phyloP scores from a whole-genome alignment of 92 coral and sea anemone genomes.

The Phenganax subtilis region DNA sequence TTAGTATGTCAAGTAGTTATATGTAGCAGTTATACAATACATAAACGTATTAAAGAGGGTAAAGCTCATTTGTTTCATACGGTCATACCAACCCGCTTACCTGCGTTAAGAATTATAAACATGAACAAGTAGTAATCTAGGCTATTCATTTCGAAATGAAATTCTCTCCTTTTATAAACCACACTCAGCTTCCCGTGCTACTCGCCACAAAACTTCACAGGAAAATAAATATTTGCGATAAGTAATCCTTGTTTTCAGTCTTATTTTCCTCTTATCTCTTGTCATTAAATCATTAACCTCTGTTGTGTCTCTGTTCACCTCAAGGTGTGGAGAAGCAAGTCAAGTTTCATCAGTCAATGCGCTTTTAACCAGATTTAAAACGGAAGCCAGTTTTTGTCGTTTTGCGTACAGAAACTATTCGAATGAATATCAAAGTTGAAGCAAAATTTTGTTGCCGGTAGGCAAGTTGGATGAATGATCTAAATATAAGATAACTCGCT shows the following conservation, averaged over 20 bases:
- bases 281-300: slow-evolving; percentile 19
- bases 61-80: too few relatives aligned
- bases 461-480: not conserved
- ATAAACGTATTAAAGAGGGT: too few relatives aligned
- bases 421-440: not conserved
- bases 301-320: slow-evolving; percentile 25
- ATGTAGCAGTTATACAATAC: too few relatives aligned
- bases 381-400: not conserved
- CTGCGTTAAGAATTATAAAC: slow-evolving; percentile 3
- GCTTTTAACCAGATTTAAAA: not conserved
- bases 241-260: not conserved
- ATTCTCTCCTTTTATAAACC: not conserved
- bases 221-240: not conserved
- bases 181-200: not conserved
- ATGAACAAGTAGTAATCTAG: not conserved
- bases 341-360: not conserved
- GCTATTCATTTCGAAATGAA: not conserved
- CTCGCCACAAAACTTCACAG: not conserved
- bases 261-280: not conserved
- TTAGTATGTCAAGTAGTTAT: too few relatives aligned
- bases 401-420: not conserved
- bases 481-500: not conserved
- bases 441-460: not conserved
- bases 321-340: not conserved
- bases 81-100: slow-evolving; percentile 10